A percentile compares a stretch with the other conserved stretches of the same genome.
Conservation (phyloP, 2,113 vertebrate genomes). For the Microtus oregoni region DNA sequence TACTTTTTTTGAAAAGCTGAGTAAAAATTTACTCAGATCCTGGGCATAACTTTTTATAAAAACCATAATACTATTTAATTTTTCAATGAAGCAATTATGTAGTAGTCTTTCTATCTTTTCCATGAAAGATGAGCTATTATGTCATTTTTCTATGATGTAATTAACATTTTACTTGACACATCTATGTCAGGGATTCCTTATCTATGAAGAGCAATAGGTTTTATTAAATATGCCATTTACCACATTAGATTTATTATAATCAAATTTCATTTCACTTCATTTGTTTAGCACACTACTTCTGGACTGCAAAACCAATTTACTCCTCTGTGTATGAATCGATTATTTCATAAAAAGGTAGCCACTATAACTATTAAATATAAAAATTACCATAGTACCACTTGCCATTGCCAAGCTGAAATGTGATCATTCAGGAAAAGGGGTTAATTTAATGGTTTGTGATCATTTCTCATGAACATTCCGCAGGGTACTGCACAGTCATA, state of each 20-base stretch:
- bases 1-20: constrained; percentile 65
- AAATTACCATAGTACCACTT: constrained; percentile 45
- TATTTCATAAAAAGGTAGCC: constrained; percentile 59
- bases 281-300: constrained; percentile 67
- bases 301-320: constrained; percentile 52
- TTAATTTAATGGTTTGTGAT: constrained; percentile 49
- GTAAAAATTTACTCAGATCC: constrained; percentile 70
- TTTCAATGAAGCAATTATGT: constrained; percentile 76
- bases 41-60: constrained; percentile 75
- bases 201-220: constrained; percentile 78
- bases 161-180: constrained; percentile 79
- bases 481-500: background rate
- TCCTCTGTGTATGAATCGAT: constrained; percentile 60
- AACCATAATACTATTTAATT: constrained; percentile 79
- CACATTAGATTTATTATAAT: constrained; percentile 80
- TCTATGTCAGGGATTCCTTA: constrained; percentile 70
- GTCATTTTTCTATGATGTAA: constrained; percentile 69
- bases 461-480: constrained; percentile 1
- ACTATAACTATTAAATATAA: constrained; percentile 58
- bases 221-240: constrained; percentile 73
- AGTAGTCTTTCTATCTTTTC: constrained; percentile 75
- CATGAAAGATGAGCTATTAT: constrained; percentile 69
- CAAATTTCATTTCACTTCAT: constrained; percentile 74
- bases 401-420: constrained; percentile 38
- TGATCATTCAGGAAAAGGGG: constrained; percentile 38